These are phyloP conservation scores for Caenorhabditis elegans DNA, from an alignment of 1,140 invertebrate genomes.

Conservation along the genomic window DNA sequence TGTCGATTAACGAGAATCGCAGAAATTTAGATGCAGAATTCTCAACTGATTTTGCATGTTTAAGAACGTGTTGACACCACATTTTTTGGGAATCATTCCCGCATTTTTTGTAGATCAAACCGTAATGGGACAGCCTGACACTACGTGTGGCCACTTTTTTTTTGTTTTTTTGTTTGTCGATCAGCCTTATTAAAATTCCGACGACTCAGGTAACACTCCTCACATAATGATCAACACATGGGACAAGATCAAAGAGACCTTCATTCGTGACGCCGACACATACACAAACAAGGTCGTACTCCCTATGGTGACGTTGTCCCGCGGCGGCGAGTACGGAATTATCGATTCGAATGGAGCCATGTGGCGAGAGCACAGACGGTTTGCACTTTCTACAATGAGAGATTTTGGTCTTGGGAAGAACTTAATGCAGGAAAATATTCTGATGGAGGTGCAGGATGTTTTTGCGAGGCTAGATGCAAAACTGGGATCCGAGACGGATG, in stretches of 20 bases:
- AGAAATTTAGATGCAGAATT: too few relatives aligned
- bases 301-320: neutral
- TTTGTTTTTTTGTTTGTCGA: too few relatives aligned
- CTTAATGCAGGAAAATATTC: conserved; percentile 21
- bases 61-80: too few relatives aligned
- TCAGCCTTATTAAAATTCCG: too few relatives aligned
- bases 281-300: neutral
- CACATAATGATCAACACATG: neutral
- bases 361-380: conserved; percentile 86
- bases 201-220: neutral
- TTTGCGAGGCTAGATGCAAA: neutral
- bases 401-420: conserved; percentile 76
- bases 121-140: too few relatives aligned
- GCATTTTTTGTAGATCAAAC: too few relatives aligned
- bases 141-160: too few relatives aligned
- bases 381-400: conserved; percentile 81
- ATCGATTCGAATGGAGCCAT: conserved; percentile 83
- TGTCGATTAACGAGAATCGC: too few relatives aligned
- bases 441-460: neutral
- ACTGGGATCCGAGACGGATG: neutral
- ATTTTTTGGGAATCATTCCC: too few relatives aligned
- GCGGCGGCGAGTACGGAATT: conserved; percentile 73
- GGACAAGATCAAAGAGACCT: neutral
- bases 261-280: neutral
- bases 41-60: too few relatives aligned